These are phyloP conservation scores for Fundulus diaphanus DNA, from an alignment of 2,797 vertebrate genomes.

Conservation along the genomic window DNA sequence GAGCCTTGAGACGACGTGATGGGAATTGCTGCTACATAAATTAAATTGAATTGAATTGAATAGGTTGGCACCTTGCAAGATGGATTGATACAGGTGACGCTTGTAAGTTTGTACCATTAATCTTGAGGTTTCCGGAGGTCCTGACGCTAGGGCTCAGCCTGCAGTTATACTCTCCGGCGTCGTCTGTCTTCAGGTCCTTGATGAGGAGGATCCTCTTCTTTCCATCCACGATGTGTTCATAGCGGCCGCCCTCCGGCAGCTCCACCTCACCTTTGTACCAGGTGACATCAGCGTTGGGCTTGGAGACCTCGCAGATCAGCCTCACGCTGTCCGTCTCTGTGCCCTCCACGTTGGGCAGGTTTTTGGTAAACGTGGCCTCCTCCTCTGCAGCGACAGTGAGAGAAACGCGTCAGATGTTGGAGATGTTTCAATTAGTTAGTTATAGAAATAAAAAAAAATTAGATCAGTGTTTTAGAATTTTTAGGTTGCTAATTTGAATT, in stretches of 20 bases:
- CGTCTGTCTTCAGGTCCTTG: slow-evolving; percentile 86
- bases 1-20: too few relatives aligned
- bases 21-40: too few relatives aligned
- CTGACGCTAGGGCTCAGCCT: slow-evolving; percentile 84
- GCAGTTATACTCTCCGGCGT: slow-evolving; percentile 90
- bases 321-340: slow-evolving; percentile 94
- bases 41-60: too few relatives aligned
- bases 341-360: slow-evolving; percentile 91
- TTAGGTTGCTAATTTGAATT: not conserved
- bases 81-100: too few relatives aligned
- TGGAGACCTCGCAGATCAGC: slow-evolving; percentile 95
- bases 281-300: slow-evolving; percentile 89
- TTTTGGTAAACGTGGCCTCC: slow-evolving; percentile 93
- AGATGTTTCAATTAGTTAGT: not conserved
- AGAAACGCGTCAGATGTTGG: not conserved
- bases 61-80: too few relatives aligned
- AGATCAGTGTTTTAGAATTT: not conserved
- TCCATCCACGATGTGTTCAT: slow-evolving; percentile 90
- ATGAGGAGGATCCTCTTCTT: slow-evolving; percentile 92
- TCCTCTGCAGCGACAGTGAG: slow-evolving; percentile 84
- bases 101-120: slow-evolving; percentile 82
- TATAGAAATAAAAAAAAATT: not conserved
- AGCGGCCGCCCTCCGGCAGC: slow-evolving; percentile 92
- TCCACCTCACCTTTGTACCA: slow-evolving; percentile 94
- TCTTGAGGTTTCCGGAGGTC: slow-evolving; percentile 89